Base-by-base conservation (phyloP, 2,113 vertebrate genomes). In the Sciurus niger region DNA sequence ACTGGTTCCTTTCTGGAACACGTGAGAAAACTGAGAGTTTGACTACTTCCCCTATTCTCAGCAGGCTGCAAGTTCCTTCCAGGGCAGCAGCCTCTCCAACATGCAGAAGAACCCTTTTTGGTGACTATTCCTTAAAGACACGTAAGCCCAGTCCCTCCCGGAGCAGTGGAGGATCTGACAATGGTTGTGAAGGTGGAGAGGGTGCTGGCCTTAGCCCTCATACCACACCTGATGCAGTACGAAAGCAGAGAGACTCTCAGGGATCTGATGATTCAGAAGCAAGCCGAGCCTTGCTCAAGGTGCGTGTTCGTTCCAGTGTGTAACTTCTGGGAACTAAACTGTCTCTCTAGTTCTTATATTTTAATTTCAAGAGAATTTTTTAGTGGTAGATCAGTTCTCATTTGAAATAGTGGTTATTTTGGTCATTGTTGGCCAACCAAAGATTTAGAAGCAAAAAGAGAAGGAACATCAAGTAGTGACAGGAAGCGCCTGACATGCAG, bases 1-100 rank as follows among this genome's bases (percentile, higher is more conserved):
- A 99, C 98, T 99, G 99, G 99, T 99, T 99, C 98, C 98, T 99
- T n/a, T 95, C 98, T 48, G 96, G 98, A 20, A 37, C 98, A 84
- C 98, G 93, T 34, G 99, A 99, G 89, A 99, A 98, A 25, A 97
- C 98, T 16, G 99, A 99, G 25, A 97, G 95, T 96, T 96, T 98
- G 70, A 97, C 97, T 48, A 96, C 96, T 67, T 99, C 99, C 0
- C 99, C 99, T 0, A 89, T 99, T 67, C 97, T 99, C 22, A 99
- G 98, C 82, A 99, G 98, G 94, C 98, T 99, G 0, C 99, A 99
- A 0, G 97, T 94, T 18, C 96, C 98, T 37, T 96, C 99, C 37
- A 99, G 97, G 95, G 93, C 97, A 16, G 70, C 4, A 43, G 84
- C 97, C 37, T 92, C 98, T 48, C 83, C 98, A 20, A 95, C 98